A percentile compares a stretch with the other conserved stretches of the same genome.
phyloP scores from a whole-genome alignment of 2,113 vertebrate species.

The Taxidea taxus region DNA sequence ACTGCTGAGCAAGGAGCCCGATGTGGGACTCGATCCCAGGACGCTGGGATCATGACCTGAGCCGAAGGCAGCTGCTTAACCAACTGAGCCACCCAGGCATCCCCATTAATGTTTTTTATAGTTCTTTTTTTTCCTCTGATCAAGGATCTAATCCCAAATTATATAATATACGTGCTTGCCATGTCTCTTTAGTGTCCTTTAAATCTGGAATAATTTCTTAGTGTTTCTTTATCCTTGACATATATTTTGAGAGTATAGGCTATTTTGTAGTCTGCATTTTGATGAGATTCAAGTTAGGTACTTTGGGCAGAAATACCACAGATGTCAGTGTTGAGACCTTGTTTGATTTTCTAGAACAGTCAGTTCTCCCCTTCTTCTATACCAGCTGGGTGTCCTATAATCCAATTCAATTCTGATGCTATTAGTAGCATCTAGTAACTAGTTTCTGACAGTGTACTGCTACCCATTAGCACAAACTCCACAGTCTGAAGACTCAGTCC shows the following conservation, averaged over 20 bases:
- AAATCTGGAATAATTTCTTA: not conserved
- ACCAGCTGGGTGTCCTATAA: not conserved
- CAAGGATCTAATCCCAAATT: not conserved
- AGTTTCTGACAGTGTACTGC: not conserved
- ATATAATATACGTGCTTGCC: rapidly evolving
- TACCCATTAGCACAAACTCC: not conserved
- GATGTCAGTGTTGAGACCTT: not conserved
- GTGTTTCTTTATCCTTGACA: not conserved
- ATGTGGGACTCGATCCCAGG: too few relatives aligned
- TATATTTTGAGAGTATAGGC: not conserved
- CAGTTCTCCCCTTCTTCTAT: not conserved
- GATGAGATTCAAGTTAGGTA: not conserved
- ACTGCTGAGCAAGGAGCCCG: too few relatives aligned
- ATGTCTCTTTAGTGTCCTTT: not conserved
- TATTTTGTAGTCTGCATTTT: not conserved
- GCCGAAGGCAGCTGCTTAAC: too few relatives aligned
- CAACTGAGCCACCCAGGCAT: too few relatives aligned
- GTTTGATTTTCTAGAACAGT: not conserved
- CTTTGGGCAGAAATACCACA: not conserved
- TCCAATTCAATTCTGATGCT: not conserved
- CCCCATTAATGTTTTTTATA: not conserved
- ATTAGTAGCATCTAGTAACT: not conserved
- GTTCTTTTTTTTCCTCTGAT: not conserved
- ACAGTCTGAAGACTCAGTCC: too few relatives aligned
- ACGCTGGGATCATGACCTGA: too few relatives aligned